These are phyloP conservation scores for Clostera curtula DNA, from an alignment of 2,888 invertebrate species.

Conservation along the genomic window DNA sequence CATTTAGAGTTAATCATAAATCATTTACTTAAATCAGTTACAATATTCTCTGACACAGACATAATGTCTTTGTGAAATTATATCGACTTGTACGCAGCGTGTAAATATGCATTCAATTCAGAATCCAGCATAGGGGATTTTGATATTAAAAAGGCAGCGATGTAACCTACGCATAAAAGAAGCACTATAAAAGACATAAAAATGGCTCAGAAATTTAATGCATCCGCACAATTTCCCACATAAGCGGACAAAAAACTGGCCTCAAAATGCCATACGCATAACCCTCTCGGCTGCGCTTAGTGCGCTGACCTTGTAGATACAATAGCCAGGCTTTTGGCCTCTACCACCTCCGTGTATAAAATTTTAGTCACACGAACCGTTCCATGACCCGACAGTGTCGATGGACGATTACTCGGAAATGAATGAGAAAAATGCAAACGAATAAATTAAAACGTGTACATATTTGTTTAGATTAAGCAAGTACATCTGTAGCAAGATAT, in stretches of 20 bases:
- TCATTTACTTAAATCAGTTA: too few relatives aligned
- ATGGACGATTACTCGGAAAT: conserved; percentile 9
- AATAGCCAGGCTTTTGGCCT: conserved; percentile 40
- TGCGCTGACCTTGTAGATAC: conserved; percentile 61
- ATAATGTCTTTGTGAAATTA: too few relatives aligned
- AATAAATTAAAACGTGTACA: neutral
- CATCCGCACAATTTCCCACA: conserved; percentile 29
- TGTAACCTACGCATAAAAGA: too few relatives aligned
- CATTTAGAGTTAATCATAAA: too few relatives aligned
- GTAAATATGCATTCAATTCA: too few relatives aligned
- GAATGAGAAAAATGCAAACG: neutral
- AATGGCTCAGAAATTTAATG: conserved; percentile 3
- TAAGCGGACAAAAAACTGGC: conserved; percentile 38
- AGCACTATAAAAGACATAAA: conserved; percentile 11
- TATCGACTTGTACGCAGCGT: too few relatives aligned
- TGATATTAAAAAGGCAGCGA: too few relatives aligned
- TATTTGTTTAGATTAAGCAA: too few relatives aligned
- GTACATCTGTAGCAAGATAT: too few relatives aligned
- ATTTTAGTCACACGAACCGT: conserved; percentile 23
- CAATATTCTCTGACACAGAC: too few relatives aligned
- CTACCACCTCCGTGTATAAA: conserved; percentile 22
- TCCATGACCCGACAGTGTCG: conserved; percentile 14
- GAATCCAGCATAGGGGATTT: too few relatives aligned
- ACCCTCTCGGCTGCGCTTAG: conserved; percentile 35
- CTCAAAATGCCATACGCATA: conserved; percentile 41